Conservation (phyloP, 1,140 invertebrate genomes). For the Lordiphosa stackelbergi region DNA sequence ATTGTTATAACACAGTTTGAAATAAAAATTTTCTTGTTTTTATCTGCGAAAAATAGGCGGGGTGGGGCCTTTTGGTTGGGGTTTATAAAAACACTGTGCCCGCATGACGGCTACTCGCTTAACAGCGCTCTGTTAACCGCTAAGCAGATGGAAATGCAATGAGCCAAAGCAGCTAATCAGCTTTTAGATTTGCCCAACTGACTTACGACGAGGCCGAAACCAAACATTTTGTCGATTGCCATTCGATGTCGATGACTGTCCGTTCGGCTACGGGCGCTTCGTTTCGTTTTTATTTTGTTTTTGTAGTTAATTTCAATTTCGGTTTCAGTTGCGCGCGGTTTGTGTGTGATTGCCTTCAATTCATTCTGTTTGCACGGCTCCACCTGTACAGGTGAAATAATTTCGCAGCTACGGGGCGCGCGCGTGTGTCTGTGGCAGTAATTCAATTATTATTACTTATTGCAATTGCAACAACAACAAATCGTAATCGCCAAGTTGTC, state of each 20-base stretch:
- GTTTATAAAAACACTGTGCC: too few relatives aligned
- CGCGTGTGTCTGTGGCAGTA: constrained; percentile 40
- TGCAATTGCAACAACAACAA: constrained; percentile 5
- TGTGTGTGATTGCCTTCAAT: constrained; percentile 53
- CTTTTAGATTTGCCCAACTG: constrained; percentile 33
- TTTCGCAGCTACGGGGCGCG: constrained; percentile 26
- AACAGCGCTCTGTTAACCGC: constrained; percentile 27
- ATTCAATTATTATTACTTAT: constrained; percentile 30
- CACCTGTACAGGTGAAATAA: constrained; percentile 66
- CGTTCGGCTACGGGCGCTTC: constrained; percentile 26
- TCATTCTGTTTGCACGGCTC: constrained; percentile 65
- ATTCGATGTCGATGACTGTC: constrained; percentile 24
- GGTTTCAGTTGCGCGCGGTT: constrained; percentile 28
- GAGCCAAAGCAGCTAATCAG: constrained; percentile 38
- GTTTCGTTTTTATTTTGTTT: constrained; percentile 37
- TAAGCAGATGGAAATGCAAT: constrained; percentile 24
- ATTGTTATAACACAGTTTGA: too few relatives aligned
- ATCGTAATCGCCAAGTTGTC: constrained; percentile 1
- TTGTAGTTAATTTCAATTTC: constrained; percentile 40
- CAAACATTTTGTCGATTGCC: constrained; percentile 19
- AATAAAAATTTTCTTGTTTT: too few relatives aligned
- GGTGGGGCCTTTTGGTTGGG: too few relatives aligned
- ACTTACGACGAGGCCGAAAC: constrained; percentile 30
- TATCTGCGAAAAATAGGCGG: too few relatives aligned
- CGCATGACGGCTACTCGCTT: constrained; percentile 10